Conservation (phyloP, 2,797 vertebrate genomes). For the Pangasius krempfi region DNA sequence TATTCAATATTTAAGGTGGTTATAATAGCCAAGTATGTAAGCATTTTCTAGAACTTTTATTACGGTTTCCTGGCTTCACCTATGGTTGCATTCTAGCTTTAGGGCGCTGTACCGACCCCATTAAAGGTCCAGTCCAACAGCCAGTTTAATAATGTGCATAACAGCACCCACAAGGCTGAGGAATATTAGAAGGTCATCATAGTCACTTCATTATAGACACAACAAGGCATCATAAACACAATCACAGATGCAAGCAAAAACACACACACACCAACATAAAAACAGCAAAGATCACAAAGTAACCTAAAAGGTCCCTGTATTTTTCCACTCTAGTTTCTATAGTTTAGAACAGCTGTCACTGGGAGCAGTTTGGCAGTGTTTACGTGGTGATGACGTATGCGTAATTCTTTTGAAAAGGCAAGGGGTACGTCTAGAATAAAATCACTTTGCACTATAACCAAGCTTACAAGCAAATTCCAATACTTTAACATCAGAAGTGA, state of each 20-base stretch:
- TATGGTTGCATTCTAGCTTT: slow-evolving; percentile 75
- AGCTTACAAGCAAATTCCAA: slow-evolving; percentile 66
- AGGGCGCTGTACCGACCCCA: slow-evolving; percentile 72
- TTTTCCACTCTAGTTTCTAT: slow-evolving; percentile 56
- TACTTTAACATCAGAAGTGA: slow-evolving; percentile 8
- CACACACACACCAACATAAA: not conserved
- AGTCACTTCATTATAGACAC: slow-evolving; percentile 52
- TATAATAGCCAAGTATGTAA: slow-evolving; percentile 87
- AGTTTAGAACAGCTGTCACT: slow-evolving; percentile 62
- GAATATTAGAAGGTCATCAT: slow-evolving; percentile 64
- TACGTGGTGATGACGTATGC: slow-evolving; percentile 69
- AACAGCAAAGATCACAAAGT: slow-evolving; percentile 17
- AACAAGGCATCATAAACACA: slow-evolving; percentile 42
- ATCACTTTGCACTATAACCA: slow-evolving; percentile 62
- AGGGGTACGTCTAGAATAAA: slow-evolving; percentile 54
- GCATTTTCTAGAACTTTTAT: slow-evolving; percentile 88
- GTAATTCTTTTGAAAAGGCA: slow-evolving; percentile 64
- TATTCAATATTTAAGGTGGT: slow-evolving; percentile 87
- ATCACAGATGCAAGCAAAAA: not conserved
- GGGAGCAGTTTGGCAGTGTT: slow-evolving; percentile 68
- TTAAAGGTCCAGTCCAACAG: slow-evolving; percentile 70
- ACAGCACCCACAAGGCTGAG: slow-evolving; percentile 69
- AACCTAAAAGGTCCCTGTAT: slow-evolving; percentile 56
- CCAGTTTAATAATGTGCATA: slow-evolving; percentile 65
- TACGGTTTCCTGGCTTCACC: slow-evolving; percentile 83